Evolutionary conservation across 2,888 invertebrate species (phyloP), one percentile per base, ranked within the genome.

Genomic region (Helicoverpa assulta): DNA sequence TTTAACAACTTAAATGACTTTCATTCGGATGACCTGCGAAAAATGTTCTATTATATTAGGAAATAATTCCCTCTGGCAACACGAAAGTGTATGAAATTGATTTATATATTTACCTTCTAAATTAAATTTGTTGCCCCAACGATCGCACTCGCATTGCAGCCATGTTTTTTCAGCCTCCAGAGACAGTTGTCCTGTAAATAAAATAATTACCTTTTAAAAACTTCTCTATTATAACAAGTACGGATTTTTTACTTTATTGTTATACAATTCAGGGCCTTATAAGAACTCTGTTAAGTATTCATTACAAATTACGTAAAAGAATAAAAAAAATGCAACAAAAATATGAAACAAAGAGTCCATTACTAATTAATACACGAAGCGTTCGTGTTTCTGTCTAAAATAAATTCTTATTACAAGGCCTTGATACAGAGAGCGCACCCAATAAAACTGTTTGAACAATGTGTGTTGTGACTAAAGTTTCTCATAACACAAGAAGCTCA

Each of bases 151-250:
- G 90, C 97, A 98, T 93, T 98, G 98, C 86, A 98, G 96, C 98
- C 98, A 98, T 81, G 98, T 98, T 93, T 98, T 98, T 93, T 98
- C 98, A 73, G 98, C 98, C 93, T 98, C 98, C 90, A 98, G 96
- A 71, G 98, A 98, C 89, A 98, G 96, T 96, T 98, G 98, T 90
- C 98, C 98, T 98, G 94, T 69, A 93, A 93, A 82, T 80, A n/a
- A 47, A 47, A 1, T n/a, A 47, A n/a, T 6, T 0, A 47, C 47
- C n/a, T n/a, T 47, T 47, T 16, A 6, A 37, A 37, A 37, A 37
- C 37, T 10, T 10, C 40, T 14, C 12, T 4, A 14, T 12, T 14
- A 40, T 10, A 40, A 14, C 3, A 14, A 40, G 14, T 40, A 3
- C 12, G 40, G 14, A 40, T 4, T 4, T 40, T 10, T 3, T n/a